Evolutionary conservation across 2,797 vertebrate genomes (phyloP), one percentile per base, ranked within the genome.

Genomic region (Euthynnus affinis): DNA sequence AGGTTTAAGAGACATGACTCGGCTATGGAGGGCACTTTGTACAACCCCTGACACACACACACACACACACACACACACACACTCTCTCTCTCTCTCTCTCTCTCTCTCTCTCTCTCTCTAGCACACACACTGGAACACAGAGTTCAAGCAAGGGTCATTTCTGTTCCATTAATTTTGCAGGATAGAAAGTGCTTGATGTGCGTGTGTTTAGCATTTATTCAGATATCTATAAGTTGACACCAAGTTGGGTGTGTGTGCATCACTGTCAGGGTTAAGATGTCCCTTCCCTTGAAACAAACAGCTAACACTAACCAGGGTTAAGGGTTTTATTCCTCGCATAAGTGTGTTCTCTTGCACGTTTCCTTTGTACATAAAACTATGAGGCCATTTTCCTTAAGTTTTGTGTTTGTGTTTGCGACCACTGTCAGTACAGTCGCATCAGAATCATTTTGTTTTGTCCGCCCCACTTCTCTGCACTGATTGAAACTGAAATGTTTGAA

Each of bases 1-100:
- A 91, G 89, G 92, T 88, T 90, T 82, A 88, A 88, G 82, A 94
- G 93, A 92, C 88, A 91, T 86, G 87, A 89, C 89, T 91, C 56
- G 73, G 82, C 86, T 84, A 53, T 85, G 84, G 87, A 92, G 88
- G 89, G 85, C 92, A 93, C 91, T 92, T 90, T 90, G 81, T 90
- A 82, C 88, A 90, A 84, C 52, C 73, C 63, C 71, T 81, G 75
- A 80, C 85, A 84, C 20, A 34, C 78, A 78, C 80, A 32, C 66
- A 67, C 57, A 76, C 57, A n/a, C n/a, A n/a, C n/a, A n/a, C n/a
- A n/a, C n/a, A n/a, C n/a, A n/a, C n/a, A n/a, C n/a, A n/a, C n/a
- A n/a, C n/a, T n/a, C n/a, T n/a, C n/a, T n/a, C n/a, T n/a, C n/a
- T n/a, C n/a, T n/a, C n/a, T n/a, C n/a, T n/a, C n/a, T n/a, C n/a